Conservation (phyloP, 2,888 invertebrate genomes). For the Melinaea menophilus region DNA sequence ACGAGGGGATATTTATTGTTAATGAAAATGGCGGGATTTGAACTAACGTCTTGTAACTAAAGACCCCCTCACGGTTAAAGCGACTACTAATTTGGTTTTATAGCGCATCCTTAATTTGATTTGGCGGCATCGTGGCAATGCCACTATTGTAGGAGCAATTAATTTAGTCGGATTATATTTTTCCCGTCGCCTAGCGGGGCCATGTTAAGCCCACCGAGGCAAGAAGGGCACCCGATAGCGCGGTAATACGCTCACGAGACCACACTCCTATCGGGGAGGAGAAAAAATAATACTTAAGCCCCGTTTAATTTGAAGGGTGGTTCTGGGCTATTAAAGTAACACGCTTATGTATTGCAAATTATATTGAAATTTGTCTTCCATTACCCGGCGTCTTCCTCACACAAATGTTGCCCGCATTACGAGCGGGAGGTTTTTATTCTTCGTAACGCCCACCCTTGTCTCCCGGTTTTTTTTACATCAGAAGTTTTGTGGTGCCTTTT, state of each 20-base stretch:
- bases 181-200: conserved; percentile 56
- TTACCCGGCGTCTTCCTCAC: conserved; percentile 77
- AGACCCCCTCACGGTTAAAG: conserved; percentile 78
- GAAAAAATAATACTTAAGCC: conserved; percentile 78
- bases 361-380: conserved; percentile 79
- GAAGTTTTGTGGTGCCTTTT: conserved; percentile 73
- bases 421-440: conserved; percentile 74
- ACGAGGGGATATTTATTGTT: conserved; percentile 78
- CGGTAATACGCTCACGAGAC: conserved; percentile 34
- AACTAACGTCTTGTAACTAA: conserved; percentile 79
- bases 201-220: conserved; percentile 34
- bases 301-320: conserved; percentile 79
- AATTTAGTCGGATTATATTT: conserved; percentile 78
- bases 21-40: conserved; percentile 78
- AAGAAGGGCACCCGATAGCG: background rate
- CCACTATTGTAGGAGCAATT: conserved; percentile 77
- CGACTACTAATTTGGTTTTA: conserved; percentile 80
- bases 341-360: conserved; percentile 80
- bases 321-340: conserved; percentile 80
- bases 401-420: conserved; percentile 78
- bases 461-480: conserved; percentile 74
- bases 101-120: conserved; percentile 78
- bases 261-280: conserved; percentile 51
- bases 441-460: conserved; percentile 74
- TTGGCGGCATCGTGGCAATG: conserved; percentile 75